phyloP scores from a whole-genome alignment of 2,888 invertebrate genomes.

The Clitarchus hookeri region DNA sequence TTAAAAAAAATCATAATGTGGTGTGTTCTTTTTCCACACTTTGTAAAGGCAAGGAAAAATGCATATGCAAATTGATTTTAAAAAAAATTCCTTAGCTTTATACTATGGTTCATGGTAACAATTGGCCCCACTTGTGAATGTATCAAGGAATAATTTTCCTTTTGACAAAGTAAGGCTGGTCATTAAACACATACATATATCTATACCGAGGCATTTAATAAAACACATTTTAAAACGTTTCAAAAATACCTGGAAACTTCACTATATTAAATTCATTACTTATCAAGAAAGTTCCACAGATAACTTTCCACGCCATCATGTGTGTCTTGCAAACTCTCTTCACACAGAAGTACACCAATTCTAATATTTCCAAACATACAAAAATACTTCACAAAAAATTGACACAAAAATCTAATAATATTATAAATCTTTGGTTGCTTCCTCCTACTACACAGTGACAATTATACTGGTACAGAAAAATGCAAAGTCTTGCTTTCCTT shows the following conservation, averaged over 20 bases:
- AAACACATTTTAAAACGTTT: not conserved
- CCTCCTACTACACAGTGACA: not conserved
- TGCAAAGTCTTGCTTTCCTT: not conserved
- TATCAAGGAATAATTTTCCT: constrained; percentile 14
- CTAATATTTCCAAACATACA: not conserved
- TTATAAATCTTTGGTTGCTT: constrained; percentile 14
- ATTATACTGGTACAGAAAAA: not conserved
- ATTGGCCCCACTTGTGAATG: constrained; percentile 1
- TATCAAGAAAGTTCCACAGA: not conserved
- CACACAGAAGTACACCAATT: not conserved
- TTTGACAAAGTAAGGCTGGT: not conserved
- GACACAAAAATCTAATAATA: not conserved
- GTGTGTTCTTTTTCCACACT: not conserved
- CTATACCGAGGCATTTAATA: not conserved
- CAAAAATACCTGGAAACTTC: constrained; percentile 1
- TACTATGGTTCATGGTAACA: not conserved
- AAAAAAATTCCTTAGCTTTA: not conserved
- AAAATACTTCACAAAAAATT: constrained; percentile 2
- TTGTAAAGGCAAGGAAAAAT: not conserved
- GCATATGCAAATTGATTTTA: not conserved
- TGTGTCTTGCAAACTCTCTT: not conserved
- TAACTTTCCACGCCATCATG: not conserved
- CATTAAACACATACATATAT: not conserved
- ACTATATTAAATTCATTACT: constrained; percentile 1
- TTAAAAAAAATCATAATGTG: not conserved